Base-by-base conservation (phyloP, 2,888 invertebrate species). In the Athalia cordata region DNA sequence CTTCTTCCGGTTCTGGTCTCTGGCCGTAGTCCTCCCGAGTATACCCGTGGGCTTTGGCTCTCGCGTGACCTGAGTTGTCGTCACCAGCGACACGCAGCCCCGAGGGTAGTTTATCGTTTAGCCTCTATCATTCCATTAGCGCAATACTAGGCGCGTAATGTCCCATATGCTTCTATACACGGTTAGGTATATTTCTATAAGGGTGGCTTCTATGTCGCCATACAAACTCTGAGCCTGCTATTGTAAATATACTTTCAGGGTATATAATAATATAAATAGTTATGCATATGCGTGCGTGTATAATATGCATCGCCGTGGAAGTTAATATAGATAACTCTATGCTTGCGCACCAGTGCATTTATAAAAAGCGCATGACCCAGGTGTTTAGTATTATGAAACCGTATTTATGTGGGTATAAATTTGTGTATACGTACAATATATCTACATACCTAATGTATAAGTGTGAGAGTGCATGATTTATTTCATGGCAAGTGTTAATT, bases 111-210 rank as follows among this genome's bases (percentile, higher is more conserved):
- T 77, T 77, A 77, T 77, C 77, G 77, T 70, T 61, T 50, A 62
- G 68, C 50, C 77, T 70, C 62, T 77, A 77, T 77, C 77, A 77
- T 77, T 77, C 77, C 77, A 77, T 77, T 77, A 77, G 77, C 77
- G 43, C 70, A 70, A 70, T 77, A 70, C 62, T 72, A 70, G 61
- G 50, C 68, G 70, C 61, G 50, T 77, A 68, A 77, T 70, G 62
- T 43, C 52, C 72, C 72, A 72, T 72, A 59, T 29, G 72, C 72
- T 43, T 59, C 59, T 59, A 47, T 15, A 47, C n/a, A 13, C 11
- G 43, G 29, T 29, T 55, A 7, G 55, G 55, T 55, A n/a, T 55
- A 9, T 9, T 9, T 11, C 47, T 47, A 59, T 59, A 15, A 59
- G 72, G 72, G 57, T 72, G 57, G 72, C 59, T 72, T 52, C 57